phyloP scores from a whole-genome alignment of 1,140 invertebrate genomes.

The Rhyacophila brunnea region DNA sequence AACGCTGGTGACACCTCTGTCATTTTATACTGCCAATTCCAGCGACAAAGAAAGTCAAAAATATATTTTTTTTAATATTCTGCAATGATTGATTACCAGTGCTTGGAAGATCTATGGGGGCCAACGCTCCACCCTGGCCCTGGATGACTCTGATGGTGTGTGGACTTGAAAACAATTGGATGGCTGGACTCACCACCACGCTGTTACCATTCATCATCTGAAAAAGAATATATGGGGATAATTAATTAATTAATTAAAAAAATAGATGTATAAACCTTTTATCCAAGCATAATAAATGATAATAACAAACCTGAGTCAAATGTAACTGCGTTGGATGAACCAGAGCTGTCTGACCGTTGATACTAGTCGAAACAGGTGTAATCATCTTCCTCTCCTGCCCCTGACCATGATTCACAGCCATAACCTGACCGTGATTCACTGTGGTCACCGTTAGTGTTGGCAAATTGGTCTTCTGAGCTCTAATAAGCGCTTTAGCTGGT shows the following conservation, averaged over 20 bases:
- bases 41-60: too few relatives aligned
- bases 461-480: slow-evolving; percentile 17
- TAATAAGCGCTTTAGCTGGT: slow-evolving; percentile 8
- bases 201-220: slow-evolving; percentile 47
- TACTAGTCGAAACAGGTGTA: slow-evolving; percentile 1
- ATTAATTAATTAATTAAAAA: too few relatives aligned
- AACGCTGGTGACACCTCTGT: too few relatives aligned
- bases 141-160: slow-evolving; percentile 48
- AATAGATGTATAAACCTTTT: too few relatives aligned
- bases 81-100: slow-evolving; percentile 25
- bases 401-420: slow-evolving; percentile 32
- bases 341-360: slow-evolving; percentile 33
- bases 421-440: slow-evolving; percentile 24
- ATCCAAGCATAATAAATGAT: not conserved
- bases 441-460: slow-evolving; percentile 30
- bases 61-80: too few relatives aligned
- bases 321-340: slow-evolving; percentile 52
- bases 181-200: slow-evolving; percentile 44
- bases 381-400: slow-evolving; percentile 24
- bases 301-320: slow-evolving; percentile 43
- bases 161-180: slow-evolving; percentile 45
- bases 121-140: slow-evolving; percentile 35
- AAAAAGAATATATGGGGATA: slow-evolving; percentile 10
- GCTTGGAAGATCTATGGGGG: slow-evolving; percentile 35
- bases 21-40: too few relatives aligned